These are phyloP conservation scores for Delichon dasypus DNA, from an alignment of 2,797 vertebrate species.

Conservation along the genomic window DNA sequence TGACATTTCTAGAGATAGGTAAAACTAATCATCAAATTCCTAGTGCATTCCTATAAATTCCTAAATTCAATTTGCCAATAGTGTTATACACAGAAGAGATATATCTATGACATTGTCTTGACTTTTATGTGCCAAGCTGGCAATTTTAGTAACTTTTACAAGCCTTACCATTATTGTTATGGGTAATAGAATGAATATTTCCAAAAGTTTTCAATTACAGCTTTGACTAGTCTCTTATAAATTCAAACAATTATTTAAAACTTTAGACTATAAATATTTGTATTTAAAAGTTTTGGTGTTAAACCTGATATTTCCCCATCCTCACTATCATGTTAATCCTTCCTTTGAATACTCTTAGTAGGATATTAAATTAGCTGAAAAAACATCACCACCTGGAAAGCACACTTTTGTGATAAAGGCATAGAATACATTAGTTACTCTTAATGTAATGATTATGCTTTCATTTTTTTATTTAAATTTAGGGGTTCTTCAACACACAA, in stretches of 20 bases:
- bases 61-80: background rate
- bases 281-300: background rate
- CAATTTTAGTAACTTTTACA: background rate
- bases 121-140: background rate
- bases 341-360: background rate
- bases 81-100: background rate
- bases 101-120: background rate
- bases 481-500: background rate
- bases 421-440: background rate
- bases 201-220: background rate
- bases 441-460: background rate
- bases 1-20: background rate
- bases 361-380: background rate
- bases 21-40: background rate
- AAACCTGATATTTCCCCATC: background rate
- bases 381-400: background rate
- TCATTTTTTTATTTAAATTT: background rate
- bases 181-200: background rate
- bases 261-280: background rate
- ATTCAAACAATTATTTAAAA: background rate
- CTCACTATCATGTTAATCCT: background rate
- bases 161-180: background rate
- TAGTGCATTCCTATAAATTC: background rate
- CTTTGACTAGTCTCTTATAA: background rate
- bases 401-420: background rate